These are phyloP conservation scores for Lemur catta DNA, from an alignment of 2,797 vertebrate species.

Conservation along the genomic window DNA sequence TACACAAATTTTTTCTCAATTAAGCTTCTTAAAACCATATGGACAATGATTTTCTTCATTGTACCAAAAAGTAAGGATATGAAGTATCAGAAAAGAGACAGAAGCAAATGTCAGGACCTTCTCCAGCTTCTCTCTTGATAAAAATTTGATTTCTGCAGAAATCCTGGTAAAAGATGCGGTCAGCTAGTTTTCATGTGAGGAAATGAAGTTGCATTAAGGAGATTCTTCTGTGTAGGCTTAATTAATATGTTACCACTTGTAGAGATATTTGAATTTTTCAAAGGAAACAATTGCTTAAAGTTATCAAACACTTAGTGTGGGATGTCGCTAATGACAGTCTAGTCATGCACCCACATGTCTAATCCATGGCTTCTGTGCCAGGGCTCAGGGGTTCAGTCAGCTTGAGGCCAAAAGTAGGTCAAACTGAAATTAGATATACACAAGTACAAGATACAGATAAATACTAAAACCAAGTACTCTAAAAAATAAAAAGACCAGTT, in stretches of 20 bases:
- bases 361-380: neutral
- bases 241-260: neutral
- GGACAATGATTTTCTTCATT: neutral
- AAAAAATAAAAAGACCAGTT: neutral
- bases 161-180: neutral
- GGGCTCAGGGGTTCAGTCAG: neutral
- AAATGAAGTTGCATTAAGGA: neutral
- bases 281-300: neutral
- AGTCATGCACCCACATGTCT: neutral
- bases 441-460: neutral
- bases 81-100: neutral
- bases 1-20: neutral
- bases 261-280: constrained; percentile 8
- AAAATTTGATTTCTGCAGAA: neutral
- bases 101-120: neutral
- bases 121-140: neutral
- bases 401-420: neutral
- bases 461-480: neutral
- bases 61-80: neutral
- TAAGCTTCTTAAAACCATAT: neutral
- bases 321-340: neutral
- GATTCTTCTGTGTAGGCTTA: neutral
- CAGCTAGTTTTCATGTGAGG: neutral
- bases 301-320: neutral
- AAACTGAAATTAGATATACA: neutral